A percentile compares a stretch with the other conserved stretches of the same genome.
phyloP scores from a whole-genome alignment of 37 sponge, comb jelly and placozoan species.

The Mnemiopsis leidyi region DNA sequence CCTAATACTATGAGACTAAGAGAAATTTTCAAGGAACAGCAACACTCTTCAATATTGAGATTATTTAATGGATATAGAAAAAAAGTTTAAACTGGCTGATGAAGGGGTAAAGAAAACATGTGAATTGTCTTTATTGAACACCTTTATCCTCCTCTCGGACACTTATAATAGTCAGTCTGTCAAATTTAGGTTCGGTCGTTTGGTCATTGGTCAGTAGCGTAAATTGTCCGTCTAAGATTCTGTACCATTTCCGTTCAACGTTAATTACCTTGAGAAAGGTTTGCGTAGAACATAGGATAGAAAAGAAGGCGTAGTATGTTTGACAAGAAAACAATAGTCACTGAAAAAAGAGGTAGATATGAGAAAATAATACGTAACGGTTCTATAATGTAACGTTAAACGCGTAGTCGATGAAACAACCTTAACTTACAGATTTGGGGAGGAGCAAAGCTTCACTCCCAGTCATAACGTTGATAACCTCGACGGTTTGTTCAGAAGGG shows the following conservation, averaged over 20 bases:
- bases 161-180: neutral
- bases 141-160: conserved; percentile 7
- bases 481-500: neutral
- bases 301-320: too few species aligned
- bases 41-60: too few species aligned
- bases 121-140: neutral
- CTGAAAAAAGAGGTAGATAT: too few species aligned
- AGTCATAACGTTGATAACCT: neutral
- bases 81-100: too few species aligned
- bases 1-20: too few species aligned
- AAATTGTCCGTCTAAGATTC: neutral
- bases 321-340: too few species aligned
- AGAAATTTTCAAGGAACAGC: too few species aligned
- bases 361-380: too few species aligned
- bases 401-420: too few species aligned
- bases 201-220: neutral
- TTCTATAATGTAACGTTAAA: too few species aligned
- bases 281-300: too few species aligned
- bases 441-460: neutral
- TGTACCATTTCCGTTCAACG: neutral
- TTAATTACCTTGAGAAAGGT: neutral
- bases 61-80: too few species aligned
- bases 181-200: neutral
- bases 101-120: neutral
- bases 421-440: neutral